Evolutionary conservation across 2,113 vertebrate species (phyloP), one percentile per base, ranked within the genome.

Genomic region (Scolopax mira): DNA sequence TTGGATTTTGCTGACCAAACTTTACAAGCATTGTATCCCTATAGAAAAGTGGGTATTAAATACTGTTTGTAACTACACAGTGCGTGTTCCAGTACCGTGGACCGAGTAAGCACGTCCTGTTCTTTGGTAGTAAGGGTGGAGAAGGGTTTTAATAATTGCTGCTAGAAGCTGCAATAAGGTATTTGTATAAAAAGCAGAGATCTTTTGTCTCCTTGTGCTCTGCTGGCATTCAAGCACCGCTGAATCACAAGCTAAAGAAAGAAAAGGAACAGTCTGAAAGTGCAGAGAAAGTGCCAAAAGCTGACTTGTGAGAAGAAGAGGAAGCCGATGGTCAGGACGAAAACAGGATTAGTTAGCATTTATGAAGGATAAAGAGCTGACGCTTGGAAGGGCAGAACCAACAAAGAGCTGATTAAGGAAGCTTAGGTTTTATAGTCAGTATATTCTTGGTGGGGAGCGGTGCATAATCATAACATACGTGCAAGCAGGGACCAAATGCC

Each of bases 1-100:
- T 62, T 67, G 48, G 69, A 55, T 90, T 93, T 89, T 82, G 89
- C 72, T 92, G 90, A 94, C 67, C 85, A 84, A 84, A 79, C 54
- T 90, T 69, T 9, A 51, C n/a, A 78, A 46, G 22, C 31, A 54
- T 52, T 46, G n/a, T 30, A 25, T 31, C 31, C 55, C 51, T 51
- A n/a, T 42, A 44, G 57, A 21, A 79, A 88, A 67, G 7, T 30
- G 18, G 30, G 15, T 79, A 84, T 75, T 80, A 67, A 88, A 67
- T 55, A 64, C 67, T 61, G 14, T 55, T 55, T 70, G 28, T 74
- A 91, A 88, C 31, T 49, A 24, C 11, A 54, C 28, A 61, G 44
- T 39, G 17, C 14, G 7, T 3, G 4, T 60, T 58, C 21, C 46
- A 54, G 2, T 39, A 70, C 12, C 46, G 48, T 3, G 41, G 37